Evolutionary conservation across 1,140 invertebrate genomes (phyloP), one percentile per base, ranked within the genome.

Genomic region (Doryteuthis pealeii): DNA sequence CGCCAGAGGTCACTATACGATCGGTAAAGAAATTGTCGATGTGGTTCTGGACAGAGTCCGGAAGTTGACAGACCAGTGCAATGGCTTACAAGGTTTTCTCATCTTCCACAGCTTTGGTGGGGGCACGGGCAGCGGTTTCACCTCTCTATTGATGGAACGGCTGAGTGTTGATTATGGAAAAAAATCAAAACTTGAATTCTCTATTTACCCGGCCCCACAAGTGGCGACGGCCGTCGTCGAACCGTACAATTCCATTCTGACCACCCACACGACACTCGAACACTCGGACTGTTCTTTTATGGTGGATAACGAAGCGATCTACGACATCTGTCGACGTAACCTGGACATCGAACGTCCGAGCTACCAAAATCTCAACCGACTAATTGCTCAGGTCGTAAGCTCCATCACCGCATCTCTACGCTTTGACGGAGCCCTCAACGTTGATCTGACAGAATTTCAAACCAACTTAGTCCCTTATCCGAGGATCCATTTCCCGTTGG

Each of bases 141-240:
- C 94, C 10, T 94, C 94, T 0, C 88, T 96, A 58, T 89, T 96
- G 65, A 95, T 96, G 94, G 94, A 96, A 89, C 89, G 94, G 75
- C 90, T 96, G 28, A 93, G 93, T 32, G 93, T 95, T 1, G 94
- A 96, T 81, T 96, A 94, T 86, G 94, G 94, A 58, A 95, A 95
- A 89, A 96, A 95, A 83, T 93, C 93, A 30, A 96, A 95, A 87
- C 89, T 96, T 30, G 80, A 83, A 31, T 81, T 83, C 40, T 77
- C 80, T 71, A 78, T 83, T 72, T 87, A 88, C 74, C 87, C 87
- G 45, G 85, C 86, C 73, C 86, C 86, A 15, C 84, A 81, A 62
- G 75, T 87, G 28, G 79, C 87, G 28, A 88, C 87, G 26, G 84
- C 85, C 49, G 83, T 88, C n/a, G 87, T 88, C n/a, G 86, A 88